Evolutionary conservation across 2,113 vertebrate genomes (phyloP), one percentile per base, ranked within the genome.

Genomic region (Vulpes vulpes): DNA sequence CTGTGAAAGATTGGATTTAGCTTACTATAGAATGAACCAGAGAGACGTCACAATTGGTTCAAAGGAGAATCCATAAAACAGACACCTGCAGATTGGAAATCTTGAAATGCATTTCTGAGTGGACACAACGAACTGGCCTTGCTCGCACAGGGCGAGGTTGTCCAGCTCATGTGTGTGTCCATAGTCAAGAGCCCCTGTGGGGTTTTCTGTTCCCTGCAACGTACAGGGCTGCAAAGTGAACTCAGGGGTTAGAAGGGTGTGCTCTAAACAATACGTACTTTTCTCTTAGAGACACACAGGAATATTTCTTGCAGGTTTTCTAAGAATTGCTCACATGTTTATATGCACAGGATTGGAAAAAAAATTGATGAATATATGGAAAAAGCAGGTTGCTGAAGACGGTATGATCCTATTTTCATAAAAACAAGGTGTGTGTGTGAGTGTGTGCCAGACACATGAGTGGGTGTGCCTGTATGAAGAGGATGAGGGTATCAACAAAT

Each of bases 401-500:
- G 49, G 32, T 43, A 62, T 7, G 19, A 94, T 38, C 38, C 35
- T 78, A 3, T 93, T 93, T 96, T 96, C 53, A 88, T 60, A 79
- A 88, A 97, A 91, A 94, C 25, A 43, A 57, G 16, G 4, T 14
- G 8, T 57, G n/a, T 87, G 60, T 94, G 11, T 85, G 14, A 43
- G 7, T n/a, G 1, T 83, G 9, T 73, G 22, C 43, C 62, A 80
- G 30, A 76, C 14, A 65, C 67, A 57, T 0, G 1, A 60, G 57
- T 10, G 38, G 25, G 74, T 49, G 25, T 96, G 57, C 65, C 5
- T 86, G n/a, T 38, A 71, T 27, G 81, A 14, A 6, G 2, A 19
- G 82, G 94, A 96, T 92, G 67, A 87, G 89, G 88, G 57, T 62
- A 64, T 19, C 89, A 27, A 81, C 90, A 53, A 38, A 64, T 0